phyloP scores from a whole-genome alignment of 2,888 invertebrate genomes.

The Drosophila longiperda region DNA sequence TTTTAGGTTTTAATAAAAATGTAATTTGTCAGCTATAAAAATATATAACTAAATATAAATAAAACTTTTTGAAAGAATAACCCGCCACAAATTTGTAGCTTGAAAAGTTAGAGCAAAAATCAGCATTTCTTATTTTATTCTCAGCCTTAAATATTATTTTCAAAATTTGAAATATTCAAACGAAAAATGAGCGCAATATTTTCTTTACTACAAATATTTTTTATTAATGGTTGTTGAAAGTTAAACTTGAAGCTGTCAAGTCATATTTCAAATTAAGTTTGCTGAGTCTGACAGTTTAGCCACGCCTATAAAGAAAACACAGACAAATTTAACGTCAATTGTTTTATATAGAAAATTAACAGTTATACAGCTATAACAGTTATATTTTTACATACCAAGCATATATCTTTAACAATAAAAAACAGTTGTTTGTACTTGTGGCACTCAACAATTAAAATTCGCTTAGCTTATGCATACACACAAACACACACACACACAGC shows the following conservation, averaged over 20 bases:
- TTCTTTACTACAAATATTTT: neutral
- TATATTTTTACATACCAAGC: neutral
- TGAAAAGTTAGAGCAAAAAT: neutral
- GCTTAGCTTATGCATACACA: conserved; percentile 8
- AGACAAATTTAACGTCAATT: neutral
- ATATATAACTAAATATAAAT: neutral
- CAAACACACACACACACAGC: neutral
- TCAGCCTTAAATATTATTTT: neutral
- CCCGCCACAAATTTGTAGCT: neutral
- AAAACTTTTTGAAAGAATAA: neutral
- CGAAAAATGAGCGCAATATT: neutral
- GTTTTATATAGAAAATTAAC: neutral
- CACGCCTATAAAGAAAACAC: neutral
- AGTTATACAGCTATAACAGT: neutral
- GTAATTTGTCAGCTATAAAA: no score
- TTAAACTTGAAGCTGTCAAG: neutral
- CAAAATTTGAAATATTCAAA: neutral
- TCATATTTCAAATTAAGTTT: neutral
- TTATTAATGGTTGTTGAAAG: neutral
- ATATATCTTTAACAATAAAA: neutral
- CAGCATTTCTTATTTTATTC: neutral
- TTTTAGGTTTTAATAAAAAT: no score
- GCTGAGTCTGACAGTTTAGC: neutral
- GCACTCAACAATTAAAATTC: conserved; percentile 3
- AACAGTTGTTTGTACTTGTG: neutral